Percentiles rank a stretch among this genome's conserved stretches.
These are phyloP conservation scores for Dioctria linearis DNA, from an alignment of 2,888 invertebrate genomes.

Conservation along the genomic window DNA sequence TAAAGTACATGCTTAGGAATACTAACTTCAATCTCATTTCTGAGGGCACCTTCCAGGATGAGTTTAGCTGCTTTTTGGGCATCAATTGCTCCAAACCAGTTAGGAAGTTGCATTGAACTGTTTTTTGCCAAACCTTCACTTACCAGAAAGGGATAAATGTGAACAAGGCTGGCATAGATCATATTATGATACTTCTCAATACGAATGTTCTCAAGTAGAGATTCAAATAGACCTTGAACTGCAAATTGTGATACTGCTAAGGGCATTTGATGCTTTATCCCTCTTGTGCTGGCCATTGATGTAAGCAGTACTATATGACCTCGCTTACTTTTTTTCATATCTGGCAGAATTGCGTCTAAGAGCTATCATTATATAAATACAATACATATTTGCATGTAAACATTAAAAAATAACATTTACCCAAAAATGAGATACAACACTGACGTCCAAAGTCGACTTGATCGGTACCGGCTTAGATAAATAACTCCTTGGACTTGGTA, in stretches of 20 bases:
- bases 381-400: not conserved
- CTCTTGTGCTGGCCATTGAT: slow-evolving; percentile 77
- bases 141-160: slow-evolving; percentile 78
- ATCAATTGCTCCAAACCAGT: slow-evolving; percentile 77
- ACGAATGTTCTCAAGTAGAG: slow-evolving; percentile 76
- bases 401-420: slow-evolving; percentile 67
- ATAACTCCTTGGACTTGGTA: slow-evolving; percentile 75
- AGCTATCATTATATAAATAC: slow-evolving; percentile 70
- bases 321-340: slow-evolving; percentile 74
- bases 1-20: slow-evolving; percentile 76
- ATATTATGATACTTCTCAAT: slow-evolving; percentile 73
- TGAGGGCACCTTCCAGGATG: slow-evolving; percentile 76
- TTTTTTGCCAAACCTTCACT: slow-evolving; percentile 73
- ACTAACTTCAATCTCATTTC: slow-evolving; percentile 77
- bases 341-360: slow-evolving; percentile 75
- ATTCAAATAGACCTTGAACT: slow-evolving; percentile 77
- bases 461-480: slow-evolving; percentile 73
- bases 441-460: slow-evolving; percentile 74
- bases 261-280: slow-evolving; percentile 75
- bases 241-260: slow-evolving; percentile 79
- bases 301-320: slow-evolving; percentile 77
- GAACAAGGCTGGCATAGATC: slow-evolving; percentile 75
- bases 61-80: slow-evolving; percentile 74
- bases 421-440: slow-evolving; percentile 78
- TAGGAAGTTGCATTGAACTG: slow-evolving; percentile 74